Base-by-base conservation (phyloP, 2,888 invertebrate species). In the Sthenelais limicola region DNA sequence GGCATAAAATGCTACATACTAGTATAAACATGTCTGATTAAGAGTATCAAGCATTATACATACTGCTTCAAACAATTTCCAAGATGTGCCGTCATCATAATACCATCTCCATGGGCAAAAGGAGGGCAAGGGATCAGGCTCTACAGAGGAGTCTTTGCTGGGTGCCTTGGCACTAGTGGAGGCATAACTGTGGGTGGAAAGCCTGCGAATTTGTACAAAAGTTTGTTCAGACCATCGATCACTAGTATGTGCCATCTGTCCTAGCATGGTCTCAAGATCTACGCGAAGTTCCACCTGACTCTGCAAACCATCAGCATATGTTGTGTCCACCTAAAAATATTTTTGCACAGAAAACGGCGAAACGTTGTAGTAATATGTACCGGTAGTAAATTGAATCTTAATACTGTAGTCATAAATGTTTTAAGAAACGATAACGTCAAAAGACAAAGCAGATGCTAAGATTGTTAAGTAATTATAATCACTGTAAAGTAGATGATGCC, bases 51-150 rank as follows among this genome's bases (percentile, higher is more conserved):
- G n/a, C n/a, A n/a, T n/a, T n/a, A 15, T 28, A 18, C 68, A 21
- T 49, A 68, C 68, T 1, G 1, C 49, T 21, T 68, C 68, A 21
- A 68, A 68, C 32, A 49, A n/a, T 33, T 51, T 68, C 68, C 68
- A 68, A 52, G 33, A 18, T 9, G 35, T 4, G 1, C 9, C 21
- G 24, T 28, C 68, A 3, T 48, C 32, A 26, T 49, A 68, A 48
- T 68, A 68, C 68, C 68, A 68, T 32, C 68, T 26, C 68, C 68
- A 68, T 18, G 48, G 68, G 24, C 49, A 51, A n/a, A 48, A 3
- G 33, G 51, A 24, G 21, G 52, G 32, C 9, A 33, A 33, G 1
- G 49, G 48, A 5, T 49, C 49, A 1, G 24, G 47, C 28, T 48
- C 68, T 33, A 24, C 68, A n/a, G 24, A 26, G 24, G 48, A 7